Evolutionary conservation across 2,888 invertebrate species (phyloP).

Genomic region (Notodonta ziczac): DNA sequence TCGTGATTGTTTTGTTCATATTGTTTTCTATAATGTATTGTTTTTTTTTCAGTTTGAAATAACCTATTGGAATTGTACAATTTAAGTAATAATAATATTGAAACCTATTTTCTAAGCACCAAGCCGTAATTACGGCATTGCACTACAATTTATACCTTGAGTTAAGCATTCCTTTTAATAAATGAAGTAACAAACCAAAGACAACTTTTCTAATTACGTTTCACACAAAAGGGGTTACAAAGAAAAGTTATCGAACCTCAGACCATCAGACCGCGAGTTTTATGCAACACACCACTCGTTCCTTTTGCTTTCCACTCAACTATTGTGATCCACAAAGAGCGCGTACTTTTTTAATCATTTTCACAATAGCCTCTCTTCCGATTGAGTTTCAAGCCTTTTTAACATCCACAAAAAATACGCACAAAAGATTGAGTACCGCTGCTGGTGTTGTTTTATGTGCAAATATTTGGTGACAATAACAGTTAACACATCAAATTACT

Average conservation of each 20-base stretch:
- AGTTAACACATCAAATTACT: background rate
- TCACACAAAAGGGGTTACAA: background rate
- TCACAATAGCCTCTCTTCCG: conserved; percentile 1
- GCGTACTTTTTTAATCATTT: conserved; percentile 10
- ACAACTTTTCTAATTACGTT: background rate
- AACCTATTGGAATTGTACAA: conserved; percentile 2
- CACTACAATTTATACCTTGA: too few species aligned
- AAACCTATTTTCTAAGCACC: too few species aligned
- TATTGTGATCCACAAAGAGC: conserved; percentile 13
- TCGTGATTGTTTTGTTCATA: conserved; percentile 33
- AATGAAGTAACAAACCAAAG: background rate
- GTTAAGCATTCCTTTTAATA: background rate
- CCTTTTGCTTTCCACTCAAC: conserved; percentile 19
- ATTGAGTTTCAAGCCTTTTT: conserved; percentile 4
- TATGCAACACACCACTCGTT: conserved; percentile 26
- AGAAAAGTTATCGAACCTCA: conserved; percentile 25
- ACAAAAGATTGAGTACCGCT: background rate
- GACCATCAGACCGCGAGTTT: conserved; percentile 18
- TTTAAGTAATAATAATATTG: too few species aligned
- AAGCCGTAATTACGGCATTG: too few species aligned
- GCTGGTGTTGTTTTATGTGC: background rate
- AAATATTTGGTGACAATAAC: conserved; percentile 1
- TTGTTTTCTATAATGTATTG: conserved; percentile 22
- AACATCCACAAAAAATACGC: background rate
- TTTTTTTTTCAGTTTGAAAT: conserved; percentile 13